Base-by-base conservation (phyloP, 2,888 invertebrate species). In the Chymomyza caudatula region DNA sequence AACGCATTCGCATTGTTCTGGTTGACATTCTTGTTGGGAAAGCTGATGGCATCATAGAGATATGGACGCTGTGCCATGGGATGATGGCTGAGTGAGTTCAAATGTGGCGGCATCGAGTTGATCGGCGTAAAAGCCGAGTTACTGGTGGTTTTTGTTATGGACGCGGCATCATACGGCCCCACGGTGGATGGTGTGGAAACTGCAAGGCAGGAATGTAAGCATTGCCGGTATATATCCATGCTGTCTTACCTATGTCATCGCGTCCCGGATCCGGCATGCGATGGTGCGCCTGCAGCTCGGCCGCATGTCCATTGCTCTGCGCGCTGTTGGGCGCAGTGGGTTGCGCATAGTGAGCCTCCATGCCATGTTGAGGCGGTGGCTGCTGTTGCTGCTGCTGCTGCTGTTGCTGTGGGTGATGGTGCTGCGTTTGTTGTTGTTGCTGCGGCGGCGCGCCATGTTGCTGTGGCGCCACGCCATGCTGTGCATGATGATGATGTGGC, bases 71-170 rank as follows among this genome's bases (percentile, higher is more conserved):
- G 93, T 19, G 94, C 93, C 86, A 94, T 91, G 77, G 94, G 94
- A 86, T 94, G 94, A 79, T 94, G 94, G 73, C 94, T 93, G 67
- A 94, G 87, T 1, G 93, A 92, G 70, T 95, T 94, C 81, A 95
- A 91, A 88, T 95, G 96, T 73, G 95, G 95, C 77, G 95, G 95
- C 90, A 89, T 90, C 53, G 95, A 95, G 87, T 95, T 97, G 89
- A 98, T 97, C 47, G 98, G 98, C 70, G 98, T 98, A 91, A 98
- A 98, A 75, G 98, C 98, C 51, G 96, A 96, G 85, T 95, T 96
- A 65, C 95, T 94, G 78, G 93, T 93, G 43, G 93, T 89, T 87
- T 92, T 92, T 67, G 91, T 90, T 72, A 91, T 90, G 25, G 88
- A 89, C 6, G 91, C 88, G 11, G 92, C 91, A 87, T 92, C 92